phyloP scores from a whole-genome alignment of 92 coral and sea anemone genomes.

The Porites divaricata region DNA sequence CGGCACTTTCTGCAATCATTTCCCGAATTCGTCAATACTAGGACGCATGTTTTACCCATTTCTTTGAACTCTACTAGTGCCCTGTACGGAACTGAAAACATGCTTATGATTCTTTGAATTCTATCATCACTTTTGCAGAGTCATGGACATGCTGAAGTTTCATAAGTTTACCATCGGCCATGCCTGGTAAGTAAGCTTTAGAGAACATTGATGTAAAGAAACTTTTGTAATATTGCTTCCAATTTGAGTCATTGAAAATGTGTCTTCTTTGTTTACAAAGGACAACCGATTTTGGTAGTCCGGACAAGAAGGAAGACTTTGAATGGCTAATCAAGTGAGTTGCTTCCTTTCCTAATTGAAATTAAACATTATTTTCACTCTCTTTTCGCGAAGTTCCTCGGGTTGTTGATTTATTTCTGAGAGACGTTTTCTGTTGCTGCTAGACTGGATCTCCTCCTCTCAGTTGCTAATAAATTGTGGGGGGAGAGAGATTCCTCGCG shows the following conservation, averaged over 20 bases:
- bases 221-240: too few species aligned
- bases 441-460: neutral
- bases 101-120: neutral
- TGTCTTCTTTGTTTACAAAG: constrained; percentile 40
- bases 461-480: neutral
- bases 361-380: neutral
- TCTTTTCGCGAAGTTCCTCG: neutral
- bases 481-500: neutral
- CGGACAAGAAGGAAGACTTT: constrained; percentile 91
- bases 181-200: constrained; percentile 78
- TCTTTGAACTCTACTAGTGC: too few species aligned
- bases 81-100: neutral
- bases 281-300: constrained; percentile 97
- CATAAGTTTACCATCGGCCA: constrained; percentile 99
- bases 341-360: neutral
- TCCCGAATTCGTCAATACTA: too few species aligned
- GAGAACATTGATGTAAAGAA: too few species aligned
- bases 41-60: too few species aligned
- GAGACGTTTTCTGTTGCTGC: neutral
- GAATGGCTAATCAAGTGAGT: constrained; percentile 97
- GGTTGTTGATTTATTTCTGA: too few species aligned
- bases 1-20: too few species aligned
- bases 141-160: constrained; percentile 97
- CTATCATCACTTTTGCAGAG: constrained; percentile 54
- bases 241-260: neutral